phyloP scores from a whole-genome alignment of 2,113 vertebrate species.

The Sinocyclocheilus anshuiensis region DNA sequence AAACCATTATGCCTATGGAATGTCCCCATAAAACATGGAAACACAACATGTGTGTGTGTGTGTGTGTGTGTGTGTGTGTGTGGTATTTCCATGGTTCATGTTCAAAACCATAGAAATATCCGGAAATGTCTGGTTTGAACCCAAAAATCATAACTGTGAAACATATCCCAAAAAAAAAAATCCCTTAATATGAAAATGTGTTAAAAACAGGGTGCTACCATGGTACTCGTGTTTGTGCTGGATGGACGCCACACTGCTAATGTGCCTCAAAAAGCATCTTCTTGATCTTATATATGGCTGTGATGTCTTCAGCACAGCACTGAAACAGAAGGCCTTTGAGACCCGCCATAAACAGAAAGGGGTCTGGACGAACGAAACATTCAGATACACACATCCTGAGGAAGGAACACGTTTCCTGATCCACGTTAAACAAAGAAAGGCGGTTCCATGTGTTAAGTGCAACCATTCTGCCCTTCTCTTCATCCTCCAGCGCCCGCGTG shows the following conservation, averaged over 20 bases:
- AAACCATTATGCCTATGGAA: too few species aligned
- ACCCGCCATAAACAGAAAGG: background rate
- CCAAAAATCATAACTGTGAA: too few species aligned
- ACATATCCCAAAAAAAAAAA: too few species aligned
- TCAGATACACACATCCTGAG: constrained; percentile 57
- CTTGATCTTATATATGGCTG: background rate
- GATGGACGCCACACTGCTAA: background rate
- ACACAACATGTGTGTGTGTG: too few species aligned
- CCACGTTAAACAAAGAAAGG: constrained; percentile 25
- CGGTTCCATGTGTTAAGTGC: constrained; percentile 7
- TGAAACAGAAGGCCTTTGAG: background rate
- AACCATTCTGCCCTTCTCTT: background rate
- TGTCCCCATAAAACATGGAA: too few species aligned
- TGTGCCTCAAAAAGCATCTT: background rate
- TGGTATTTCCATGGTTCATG: too few species aligned
- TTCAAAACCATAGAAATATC: too few species aligned
- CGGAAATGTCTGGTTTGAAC: too few species aligned
- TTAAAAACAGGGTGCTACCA: background rate
- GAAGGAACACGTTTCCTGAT: constrained; percentile 54
- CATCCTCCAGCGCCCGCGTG: background rate
- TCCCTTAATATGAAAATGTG: too few species aligned
- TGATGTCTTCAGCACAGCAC: background rate
- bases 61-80: too few species aligned
- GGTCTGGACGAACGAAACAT: background rate
- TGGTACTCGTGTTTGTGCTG: background rate